phyloP scores from a whole-genome alignment of 2,888 invertebrate genomes.

The Lepidochrysops patricia region DNA sequence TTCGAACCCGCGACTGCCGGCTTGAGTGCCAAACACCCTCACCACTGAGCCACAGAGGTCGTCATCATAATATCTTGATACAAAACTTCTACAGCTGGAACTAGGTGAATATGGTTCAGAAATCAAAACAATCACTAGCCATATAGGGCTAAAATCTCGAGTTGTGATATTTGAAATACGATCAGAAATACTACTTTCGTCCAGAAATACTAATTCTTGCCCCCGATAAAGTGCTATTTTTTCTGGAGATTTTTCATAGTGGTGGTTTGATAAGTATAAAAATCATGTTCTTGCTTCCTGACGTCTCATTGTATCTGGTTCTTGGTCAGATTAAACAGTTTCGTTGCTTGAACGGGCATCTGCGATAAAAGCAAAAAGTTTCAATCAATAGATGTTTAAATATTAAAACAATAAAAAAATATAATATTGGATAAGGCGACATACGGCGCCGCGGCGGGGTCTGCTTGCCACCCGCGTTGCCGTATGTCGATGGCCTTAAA shows the following conservation, averaged over 20 bases:
- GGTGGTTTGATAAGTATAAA: not conserved
- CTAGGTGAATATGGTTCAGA: conserved; percentile 2
- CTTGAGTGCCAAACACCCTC: too few species aligned
- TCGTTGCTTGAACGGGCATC: not conserved
- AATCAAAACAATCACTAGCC: not conserved
- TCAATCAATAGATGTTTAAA: too few species aligned
- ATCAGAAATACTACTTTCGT: not conserved
- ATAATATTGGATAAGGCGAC: too few species aligned
- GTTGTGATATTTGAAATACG: not conserved
- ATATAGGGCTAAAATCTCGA: not conserved
- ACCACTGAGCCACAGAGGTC: too few species aligned
- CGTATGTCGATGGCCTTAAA: too few species aligned
- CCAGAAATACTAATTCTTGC: not conserved
- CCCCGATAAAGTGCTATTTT: too few species aligned
- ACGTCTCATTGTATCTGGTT: not conserved
- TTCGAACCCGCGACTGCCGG: too few species aligned
- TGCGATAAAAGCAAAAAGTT: not conserved
- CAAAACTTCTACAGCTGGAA: not conserved
- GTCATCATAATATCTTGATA: not conserved
- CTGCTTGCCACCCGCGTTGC: too few species aligned
- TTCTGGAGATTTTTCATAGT: not conserved
- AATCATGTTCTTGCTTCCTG: not conserved
- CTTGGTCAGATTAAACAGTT: not conserved
- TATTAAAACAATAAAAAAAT: too few species aligned
- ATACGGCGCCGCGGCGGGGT: too few species aligned